Evolutionary conservation across 2,797 vertebrate species (phyloP).

Genomic region (Crax fasciolata): DNA sequence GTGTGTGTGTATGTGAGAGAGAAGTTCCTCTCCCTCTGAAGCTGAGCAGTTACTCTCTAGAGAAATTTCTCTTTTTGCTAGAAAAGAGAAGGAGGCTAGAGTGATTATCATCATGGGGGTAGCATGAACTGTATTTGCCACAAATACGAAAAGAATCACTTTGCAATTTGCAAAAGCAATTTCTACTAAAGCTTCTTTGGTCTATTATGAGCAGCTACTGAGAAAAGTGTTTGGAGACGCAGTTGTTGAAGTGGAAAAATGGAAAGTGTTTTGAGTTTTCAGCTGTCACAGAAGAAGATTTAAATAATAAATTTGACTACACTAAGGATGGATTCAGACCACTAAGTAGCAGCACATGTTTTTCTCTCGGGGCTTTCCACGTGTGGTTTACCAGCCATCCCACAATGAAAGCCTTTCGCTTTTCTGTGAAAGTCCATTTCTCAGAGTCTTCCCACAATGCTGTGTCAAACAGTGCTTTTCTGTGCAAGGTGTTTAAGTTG

Average conservation of each 20-base stretch:
- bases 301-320: conserved; percentile 7
- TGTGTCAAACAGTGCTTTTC: neutral
- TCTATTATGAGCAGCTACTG: rapidly evolving
- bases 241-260: neutral
- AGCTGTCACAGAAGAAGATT: neutral
- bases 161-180: neutral
- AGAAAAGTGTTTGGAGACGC: neutral
- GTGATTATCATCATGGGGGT: neutral
- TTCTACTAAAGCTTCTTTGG: neutral
- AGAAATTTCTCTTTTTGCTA: neutral
- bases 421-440: conserved; percentile 52
- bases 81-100: neutral
- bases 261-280: neutral
- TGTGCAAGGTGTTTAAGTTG: neutral
- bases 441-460: conserved; percentile 10
- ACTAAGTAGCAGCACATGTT: conserved; percentile 4
- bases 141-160: neutral
- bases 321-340: neutral
- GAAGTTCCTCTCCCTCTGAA: neutral
- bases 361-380: conserved; percentile 56
- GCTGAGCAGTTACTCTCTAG: neutral
- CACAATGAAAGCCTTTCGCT: neutral
- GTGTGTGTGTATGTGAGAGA: too few species aligned
- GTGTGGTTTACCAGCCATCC: conserved; percentile 67
- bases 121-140: neutral